Conservation (phyloP, 2,113 vertebrate species). For the Sus scrofa region DNA sequence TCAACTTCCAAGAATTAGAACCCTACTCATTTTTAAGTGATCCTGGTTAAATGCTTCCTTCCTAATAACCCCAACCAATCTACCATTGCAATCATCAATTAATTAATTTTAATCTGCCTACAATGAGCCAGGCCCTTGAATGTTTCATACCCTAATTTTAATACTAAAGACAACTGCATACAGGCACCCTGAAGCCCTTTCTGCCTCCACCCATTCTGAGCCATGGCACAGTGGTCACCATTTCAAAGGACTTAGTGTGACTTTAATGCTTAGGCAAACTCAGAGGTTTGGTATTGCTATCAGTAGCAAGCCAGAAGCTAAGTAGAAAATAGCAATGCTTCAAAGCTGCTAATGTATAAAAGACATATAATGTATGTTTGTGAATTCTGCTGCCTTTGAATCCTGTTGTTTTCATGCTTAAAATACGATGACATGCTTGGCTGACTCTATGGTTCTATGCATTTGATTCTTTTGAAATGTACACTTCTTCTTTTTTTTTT, state of each 20-base stretch:
- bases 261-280: not conserved
- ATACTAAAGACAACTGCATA: not conserved
- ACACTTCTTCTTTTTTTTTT: too few species aligned
- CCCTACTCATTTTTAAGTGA: not conserved
- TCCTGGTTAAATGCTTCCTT: constrained; percentile 1
- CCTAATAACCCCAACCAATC: not conserved
- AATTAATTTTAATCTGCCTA: constrained; percentile 23
- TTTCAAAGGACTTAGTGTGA: not conserved
- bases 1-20: not conserved
- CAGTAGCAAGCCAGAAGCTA: not conserved
- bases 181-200: not conserved
- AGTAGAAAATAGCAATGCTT: not conserved
- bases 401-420: constrained; percentile 39
- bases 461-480: constrained; percentile 43
- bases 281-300: not conserved
- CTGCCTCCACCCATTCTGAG: not conserved
- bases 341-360: not conserved
- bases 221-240: not conserved
- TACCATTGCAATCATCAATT: constrained; percentile 24
- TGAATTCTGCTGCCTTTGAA: not conserved
- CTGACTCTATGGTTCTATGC: not conserved
- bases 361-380: not conserved
- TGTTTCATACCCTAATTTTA: not conserved
- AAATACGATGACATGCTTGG: not conserved
- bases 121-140: not conserved